Percentiles rank a stretch among this genome's conserved stretches.
These are phyloP conservation scores for Tadarida brasiliensis DNA, from an alignment of 2,797 vertebrate species.

Conservation along the genomic window DNA sequence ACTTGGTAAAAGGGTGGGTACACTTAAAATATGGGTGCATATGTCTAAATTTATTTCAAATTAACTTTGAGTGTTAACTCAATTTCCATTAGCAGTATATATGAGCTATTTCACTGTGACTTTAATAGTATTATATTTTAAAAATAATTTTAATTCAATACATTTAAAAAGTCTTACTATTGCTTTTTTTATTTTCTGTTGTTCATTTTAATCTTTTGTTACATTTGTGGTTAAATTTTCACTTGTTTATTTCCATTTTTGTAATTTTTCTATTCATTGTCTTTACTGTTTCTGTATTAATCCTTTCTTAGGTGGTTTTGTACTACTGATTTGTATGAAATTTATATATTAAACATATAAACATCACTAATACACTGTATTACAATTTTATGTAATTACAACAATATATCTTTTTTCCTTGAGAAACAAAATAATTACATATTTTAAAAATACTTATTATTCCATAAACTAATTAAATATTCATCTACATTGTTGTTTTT, in stretches of 20 bases:
- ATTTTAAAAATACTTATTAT: conserved; percentile 1
- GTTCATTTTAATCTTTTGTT: not conserved
- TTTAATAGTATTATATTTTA: not conserved
- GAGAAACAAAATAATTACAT: not conserved
- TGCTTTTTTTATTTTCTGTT: not conserved
- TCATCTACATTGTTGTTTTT: not conserved
- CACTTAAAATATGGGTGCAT: not conserved
- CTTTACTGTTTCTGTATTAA: not conserved
- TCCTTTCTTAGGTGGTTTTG: not conserved
- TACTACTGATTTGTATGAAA: not conserved
- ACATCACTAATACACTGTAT: not conserved
- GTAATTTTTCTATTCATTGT: not conserved
- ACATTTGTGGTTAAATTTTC: not conserved
- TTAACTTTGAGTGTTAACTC: not conserved
- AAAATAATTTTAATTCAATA: not conserved
- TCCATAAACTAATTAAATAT: not conserved
- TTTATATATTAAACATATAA: not conserved
- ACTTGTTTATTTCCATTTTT: not conserved
- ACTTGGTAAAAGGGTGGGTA: not conserved
- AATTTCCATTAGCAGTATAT: not conserved
- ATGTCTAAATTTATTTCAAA: conserved; percentile 1
- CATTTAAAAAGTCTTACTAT: not conserved
- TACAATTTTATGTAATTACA: not conserved
- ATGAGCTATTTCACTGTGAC: not conserved
- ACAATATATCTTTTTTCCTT: not conserved